Evolutionary conservation across 2,888 invertebrate species (phyloP).

Genomic region (Pyralis farinalis): DNA sequence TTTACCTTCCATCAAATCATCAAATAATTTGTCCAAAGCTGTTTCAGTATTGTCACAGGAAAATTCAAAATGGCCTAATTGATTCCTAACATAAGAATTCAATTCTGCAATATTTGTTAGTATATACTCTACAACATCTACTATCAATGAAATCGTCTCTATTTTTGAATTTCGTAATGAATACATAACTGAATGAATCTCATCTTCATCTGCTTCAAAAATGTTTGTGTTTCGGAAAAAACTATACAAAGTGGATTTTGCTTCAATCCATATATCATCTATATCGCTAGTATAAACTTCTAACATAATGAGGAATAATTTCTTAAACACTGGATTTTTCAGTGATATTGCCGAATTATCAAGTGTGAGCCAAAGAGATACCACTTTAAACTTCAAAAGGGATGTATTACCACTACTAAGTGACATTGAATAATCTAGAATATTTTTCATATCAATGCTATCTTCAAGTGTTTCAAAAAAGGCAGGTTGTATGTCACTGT

Average conservation of each 20-base stretch:
- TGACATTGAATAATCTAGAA: slow-evolving; percentile 54
- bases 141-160: slow-evolving; percentile 47
- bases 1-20: slow-evolving; percentile 58
- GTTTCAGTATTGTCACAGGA: slow-evolving; percentile 47
- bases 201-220: slow-evolving; percentile 83
- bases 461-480: slow-evolving; percentile 71
- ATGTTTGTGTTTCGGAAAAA: slow-evolving; percentile 83
- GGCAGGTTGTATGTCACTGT: slow-evolving; percentile 63
- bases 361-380: slow-evolving; percentile 63
- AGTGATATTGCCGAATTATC: slow-evolving; percentile 77
- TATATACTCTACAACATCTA: slow-evolving; percentile 59
- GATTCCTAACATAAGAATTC: slow-evolving; percentile 50
- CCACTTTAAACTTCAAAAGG: slow-evolving; percentile 67
- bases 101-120: slow-evolving; percentile 51
- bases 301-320: slow-evolving; percentile 78
- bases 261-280: slow-evolving; percentile 66
- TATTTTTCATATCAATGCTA: slow-evolving; percentile 60
- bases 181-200: slow-evolving; percentile 86
- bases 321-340: slow-evolving; percentile 73
- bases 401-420: slow-evolving; percentile 42
- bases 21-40: slow-evolving; percentile 54
- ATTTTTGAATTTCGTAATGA: slow-evolving; percentile 57
- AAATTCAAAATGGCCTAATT: slow-evolving; percentile 58
- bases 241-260: slow-evolving; percentile 74
- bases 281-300: slow-evolving; percentile 71